Evolutionary conservation across 2,797 vertebrate species (phyloP).

Genomic region (Rhincodon typus): DNA sequence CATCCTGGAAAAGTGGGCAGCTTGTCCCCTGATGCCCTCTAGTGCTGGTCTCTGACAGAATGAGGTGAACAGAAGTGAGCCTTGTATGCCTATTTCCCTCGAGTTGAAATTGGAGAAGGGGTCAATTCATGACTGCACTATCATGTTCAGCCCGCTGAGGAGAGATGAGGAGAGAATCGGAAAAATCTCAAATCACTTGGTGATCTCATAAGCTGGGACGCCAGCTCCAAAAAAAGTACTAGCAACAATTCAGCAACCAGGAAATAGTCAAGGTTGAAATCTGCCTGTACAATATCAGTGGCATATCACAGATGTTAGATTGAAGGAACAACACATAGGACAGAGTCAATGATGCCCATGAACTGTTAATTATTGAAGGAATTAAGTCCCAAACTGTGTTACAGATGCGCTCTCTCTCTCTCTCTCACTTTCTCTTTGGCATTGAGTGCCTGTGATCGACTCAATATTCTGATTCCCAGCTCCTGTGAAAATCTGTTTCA

Average conservation of each 20-base stretch:
- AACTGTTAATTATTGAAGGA: not conserved
- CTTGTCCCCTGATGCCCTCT: not conserved
- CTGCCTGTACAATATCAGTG: not conserved
- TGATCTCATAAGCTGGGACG: not conserved
- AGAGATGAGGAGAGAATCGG: not conserved
- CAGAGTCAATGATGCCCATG: not conserved
- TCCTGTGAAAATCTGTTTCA: slow-evolving; percentile 26
- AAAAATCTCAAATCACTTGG: not conserved
- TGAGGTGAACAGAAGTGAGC: not conserved
- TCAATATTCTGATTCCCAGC: slow-evolving; percentile 18
- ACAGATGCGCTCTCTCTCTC: not conserved
- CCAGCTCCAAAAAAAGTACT: not conserved
- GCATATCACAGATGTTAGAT: not conserved
- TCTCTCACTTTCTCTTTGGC: not conserved
- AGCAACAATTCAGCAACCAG: not conserved
- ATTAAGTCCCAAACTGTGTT: slow-evolving; percentile 15
- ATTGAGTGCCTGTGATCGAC: slow-evolving; percentile 7
- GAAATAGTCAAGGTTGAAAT: not conserved
- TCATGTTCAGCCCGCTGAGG: not conserved
- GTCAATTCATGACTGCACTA: not conserved
- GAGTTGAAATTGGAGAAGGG: not conserved
- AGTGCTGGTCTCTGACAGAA: not conserved
- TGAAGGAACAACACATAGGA: not conserved
- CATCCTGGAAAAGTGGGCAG: not conserved
- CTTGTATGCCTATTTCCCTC: not conserved